phyloP scores from a whole-genome alignment of 2,113 vertebrate species.

The Alethe castanea region DNA sequence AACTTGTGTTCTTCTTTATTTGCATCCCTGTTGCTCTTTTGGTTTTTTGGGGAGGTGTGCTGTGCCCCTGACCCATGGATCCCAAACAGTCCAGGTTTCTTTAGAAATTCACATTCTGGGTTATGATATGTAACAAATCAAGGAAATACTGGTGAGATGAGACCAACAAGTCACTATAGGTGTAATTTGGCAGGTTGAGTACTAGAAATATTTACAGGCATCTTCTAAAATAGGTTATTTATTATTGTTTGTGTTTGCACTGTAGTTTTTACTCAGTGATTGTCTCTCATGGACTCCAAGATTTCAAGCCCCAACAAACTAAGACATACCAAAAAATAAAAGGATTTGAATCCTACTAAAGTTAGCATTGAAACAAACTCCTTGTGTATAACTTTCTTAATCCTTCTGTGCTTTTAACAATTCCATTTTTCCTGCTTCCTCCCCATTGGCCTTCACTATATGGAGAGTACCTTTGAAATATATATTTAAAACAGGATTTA shows the following conservation, averaged over 20 bases:
- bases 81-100: neutral
- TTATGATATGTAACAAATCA: neutral
- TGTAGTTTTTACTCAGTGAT: neutral
- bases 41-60: rapidly evolving
- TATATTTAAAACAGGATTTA: neutral
- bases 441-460: neutral
- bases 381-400: neutral
- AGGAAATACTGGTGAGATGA: neutral
- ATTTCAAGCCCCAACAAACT: neutral
- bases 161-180: neutral
- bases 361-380: neutral
- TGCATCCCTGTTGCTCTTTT: neutral
- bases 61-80: neutral
- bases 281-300: neutral
- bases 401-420: neutral
- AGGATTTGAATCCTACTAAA: neutral
- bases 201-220: neutral
- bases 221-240: neutral
- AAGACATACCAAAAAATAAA: neutral
- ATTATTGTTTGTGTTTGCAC: neutral
- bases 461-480: neutral
- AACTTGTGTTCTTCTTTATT: neutral
- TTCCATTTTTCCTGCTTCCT: neutral
- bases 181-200: neutral
- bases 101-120: neutral